Evolutionary conservation across 2,888 invertebrate species (phyloP).

Genomic region (Archips xylosteana): DNA sequence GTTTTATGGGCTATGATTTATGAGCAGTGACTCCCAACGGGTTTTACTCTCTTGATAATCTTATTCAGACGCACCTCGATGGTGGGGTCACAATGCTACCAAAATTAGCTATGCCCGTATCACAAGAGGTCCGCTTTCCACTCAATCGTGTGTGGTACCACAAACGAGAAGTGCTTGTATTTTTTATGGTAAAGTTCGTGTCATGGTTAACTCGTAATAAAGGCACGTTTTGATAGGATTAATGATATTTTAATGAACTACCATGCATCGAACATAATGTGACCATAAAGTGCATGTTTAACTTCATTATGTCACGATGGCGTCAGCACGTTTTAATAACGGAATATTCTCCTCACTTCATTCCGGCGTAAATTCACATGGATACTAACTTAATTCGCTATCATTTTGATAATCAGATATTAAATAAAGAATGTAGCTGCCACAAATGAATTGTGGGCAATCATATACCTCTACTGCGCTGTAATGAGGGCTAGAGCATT

Average conservation of each 20-base stretch:
- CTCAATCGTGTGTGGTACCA: conserved; percentile 70
- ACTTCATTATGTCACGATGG: conserved; percentile 38
- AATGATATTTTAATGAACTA: conserved; percentile 69
- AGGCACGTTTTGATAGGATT: conserved; percentile 57
- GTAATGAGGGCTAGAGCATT: neutral
- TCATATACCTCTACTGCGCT: neutral
- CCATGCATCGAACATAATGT: conserved; percentile 43
- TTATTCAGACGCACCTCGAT: conserved; percentile 79
- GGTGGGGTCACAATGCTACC: conserved; percentile 83
- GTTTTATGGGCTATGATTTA: conserved; percentile 85
- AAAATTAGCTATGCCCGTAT: conserved; percentile 83
- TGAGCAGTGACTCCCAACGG: conserved; percentile 85
- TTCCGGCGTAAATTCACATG: conserved; percentile 1
- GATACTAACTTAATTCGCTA: neutral
- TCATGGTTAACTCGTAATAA: conserved; percentile 57
- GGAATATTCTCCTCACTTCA: conserved; percentile 22
- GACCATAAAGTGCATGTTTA: conserved; percentile 42
- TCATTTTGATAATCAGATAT: neutral
- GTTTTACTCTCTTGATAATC: conserved; percentile 81
- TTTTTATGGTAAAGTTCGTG: conserved; percentile 59
- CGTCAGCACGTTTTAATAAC: conserved; percentile 25
- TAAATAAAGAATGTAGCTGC: neutral
- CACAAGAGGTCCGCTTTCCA: conserved; percentile 62
- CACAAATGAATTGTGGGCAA: neutral
- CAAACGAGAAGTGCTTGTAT: conserved; percentile 69